phyloP scores from a whole-genome alignment of 2,113 vertebrate species.

The Talpa occidentalis region DNA sequence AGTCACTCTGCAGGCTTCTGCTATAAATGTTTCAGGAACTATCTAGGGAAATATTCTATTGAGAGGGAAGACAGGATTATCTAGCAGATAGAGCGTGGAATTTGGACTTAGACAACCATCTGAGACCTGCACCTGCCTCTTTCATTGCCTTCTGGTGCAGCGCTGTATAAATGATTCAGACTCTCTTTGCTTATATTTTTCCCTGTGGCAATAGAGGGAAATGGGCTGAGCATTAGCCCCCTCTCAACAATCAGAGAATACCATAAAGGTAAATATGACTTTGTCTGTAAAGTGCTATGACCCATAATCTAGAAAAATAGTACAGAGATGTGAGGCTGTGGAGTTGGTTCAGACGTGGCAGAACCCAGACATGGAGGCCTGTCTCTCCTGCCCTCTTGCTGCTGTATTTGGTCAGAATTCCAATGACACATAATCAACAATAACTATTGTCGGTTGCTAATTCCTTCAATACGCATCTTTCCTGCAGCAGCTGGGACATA shows the following conservation, averaged over 20 bases:
- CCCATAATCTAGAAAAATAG: constrained; percentile 46
- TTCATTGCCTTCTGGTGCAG: constrained; percentile 70
- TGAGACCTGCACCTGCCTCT: constrained; percentile 79
- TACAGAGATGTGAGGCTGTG: background rate
- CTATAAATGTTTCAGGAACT: constrained; percentile 82
- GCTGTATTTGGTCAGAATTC: background rate
- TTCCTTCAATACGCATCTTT: background rate
- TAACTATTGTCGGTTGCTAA: background rate
- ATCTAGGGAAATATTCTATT: constrained; percentile 80
- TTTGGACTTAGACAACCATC: constrained; percentile 81
- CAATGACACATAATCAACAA: background rate
- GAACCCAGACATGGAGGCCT: background rate
- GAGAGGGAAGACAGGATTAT: constrained; percentile 78
- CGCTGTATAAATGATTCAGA: constrained; percentile 75
- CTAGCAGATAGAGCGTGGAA: constrained; percentile 79
- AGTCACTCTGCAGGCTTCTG: constrained; percentile 79
- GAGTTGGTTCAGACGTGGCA: background rate
- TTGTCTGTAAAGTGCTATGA: constrained; percentile 61
- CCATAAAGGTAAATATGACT: constrained; percentile 53
- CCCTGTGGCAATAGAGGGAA: constrained; percentile 68
- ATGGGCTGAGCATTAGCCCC: constrained; percentile 62
- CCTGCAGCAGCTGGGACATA: constrained; percentile 23
- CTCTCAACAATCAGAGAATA: constrained; percentile 49
- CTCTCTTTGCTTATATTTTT: constrained; percentile 72
- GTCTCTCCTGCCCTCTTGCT: accelerated